Base-by-base conservation (phyloP, 2,797 vertebrate genomes). In the Lophius americanus region DNA sequence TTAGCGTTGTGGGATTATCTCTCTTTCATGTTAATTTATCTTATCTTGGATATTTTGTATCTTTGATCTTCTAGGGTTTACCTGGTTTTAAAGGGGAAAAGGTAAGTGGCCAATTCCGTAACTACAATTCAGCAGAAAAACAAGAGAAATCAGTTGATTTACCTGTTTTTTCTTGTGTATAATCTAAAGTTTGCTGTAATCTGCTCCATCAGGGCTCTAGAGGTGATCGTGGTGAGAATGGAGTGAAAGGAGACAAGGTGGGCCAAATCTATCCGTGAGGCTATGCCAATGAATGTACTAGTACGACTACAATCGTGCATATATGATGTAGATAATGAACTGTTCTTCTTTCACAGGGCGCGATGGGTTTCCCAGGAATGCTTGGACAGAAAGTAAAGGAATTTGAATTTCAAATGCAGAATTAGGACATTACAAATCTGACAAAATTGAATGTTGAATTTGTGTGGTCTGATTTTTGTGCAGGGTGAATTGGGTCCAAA, bases 401-500 rank as follows among this genome's bases (percentile, higher is more conserved):
- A 60, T 38, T 23, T 23, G 23, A 23, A 23, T 23, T 23, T 23
- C 23, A 23, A 23, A 23, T 23, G 23, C 23, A 23, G 23, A 23
- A 23, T 23, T 23, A 23, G 23, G 23, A 23, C 23, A 23, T 23
- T 23, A 23, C 23, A 23, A 23, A 23, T 23, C 23, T 23, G 23
- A 23, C 23, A 23, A 23, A 23, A 23, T 23, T 23, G 23, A 23
- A 23, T 23, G 23, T 23, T 23, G 23, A 23, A 39, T 71, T 37
- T 5, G 1, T 14, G 2, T 9, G 8, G 56, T 62, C 4, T 80
- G 51, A 51, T 76, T 71, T 84, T 80, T 76, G 33, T 78, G 46
- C 81, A 99, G 98, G 98, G 98, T 77, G 98, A 99, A 92, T 96
- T 99, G 96, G 98, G 98, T 82, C 97, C 98, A 7, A 98, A 99